Conservation (phyloP, 2,113 vertebrate species). For the Theristicus caerulescens region DNA sequence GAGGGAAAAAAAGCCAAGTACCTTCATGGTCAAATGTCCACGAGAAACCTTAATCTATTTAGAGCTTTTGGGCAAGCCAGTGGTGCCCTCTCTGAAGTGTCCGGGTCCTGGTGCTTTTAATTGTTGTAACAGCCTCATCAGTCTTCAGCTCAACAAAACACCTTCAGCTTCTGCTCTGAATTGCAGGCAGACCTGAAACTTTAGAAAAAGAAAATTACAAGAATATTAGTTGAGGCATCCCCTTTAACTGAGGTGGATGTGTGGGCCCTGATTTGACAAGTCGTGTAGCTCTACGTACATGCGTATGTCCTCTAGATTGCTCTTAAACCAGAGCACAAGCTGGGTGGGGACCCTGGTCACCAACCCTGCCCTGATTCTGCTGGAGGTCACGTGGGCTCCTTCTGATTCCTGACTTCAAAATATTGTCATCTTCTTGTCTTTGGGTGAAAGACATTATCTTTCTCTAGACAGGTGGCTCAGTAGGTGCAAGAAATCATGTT, state of each 20-base stretch:
- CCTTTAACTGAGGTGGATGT: background rate
- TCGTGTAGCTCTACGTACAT: fast-evolving
- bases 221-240: background rate
- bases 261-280: background rate
- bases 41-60: background rate
- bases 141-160: background rate
- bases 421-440: background rate
- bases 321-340: background rate
- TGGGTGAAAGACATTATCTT: background rate
- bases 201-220: background rate
- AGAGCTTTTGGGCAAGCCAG: background rate
- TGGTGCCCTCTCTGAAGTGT: background rate
- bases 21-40: background rate
- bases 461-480: background rate
- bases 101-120: background rate
- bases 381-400: background rate
- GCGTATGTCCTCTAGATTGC: background rate
- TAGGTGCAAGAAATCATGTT: background rate
- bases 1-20: background rate
- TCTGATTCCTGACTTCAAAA: background rate
- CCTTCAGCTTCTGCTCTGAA: background rate
- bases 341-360: background rate
- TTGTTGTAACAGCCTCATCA: background rate
- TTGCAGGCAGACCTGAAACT: background rate
- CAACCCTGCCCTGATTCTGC: background rate